Percentiles rank a stretch among this genome's conserved stretches.
Conservation (phyloP, 2,888 invertebrate species). For the Diloba caeruleocephala region DNA sequence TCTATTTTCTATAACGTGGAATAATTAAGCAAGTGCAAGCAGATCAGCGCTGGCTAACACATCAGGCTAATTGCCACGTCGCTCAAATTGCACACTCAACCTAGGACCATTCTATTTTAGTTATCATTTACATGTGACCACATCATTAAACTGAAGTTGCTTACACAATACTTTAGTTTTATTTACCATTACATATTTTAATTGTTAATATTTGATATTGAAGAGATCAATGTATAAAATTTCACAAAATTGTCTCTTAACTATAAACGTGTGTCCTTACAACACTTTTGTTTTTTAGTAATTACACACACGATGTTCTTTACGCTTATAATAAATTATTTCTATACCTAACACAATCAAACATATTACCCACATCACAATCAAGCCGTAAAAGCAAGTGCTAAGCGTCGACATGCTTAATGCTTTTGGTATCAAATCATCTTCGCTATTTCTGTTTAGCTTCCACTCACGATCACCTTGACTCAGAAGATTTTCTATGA, state of each 20-base stretch:
- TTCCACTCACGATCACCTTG: slow-evolving; percentile 30
- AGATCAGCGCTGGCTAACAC: slow-evolving; percentile 12
- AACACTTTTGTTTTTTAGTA: too few relatives aligned
- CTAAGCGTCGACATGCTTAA: slow-evolving; percentile 59
- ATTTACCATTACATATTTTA: too few relatives aligned
- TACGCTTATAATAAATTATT: too few relatives aligned
- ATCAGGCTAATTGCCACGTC: slow-evolving; percentile 31
- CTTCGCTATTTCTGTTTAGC: slow-evolving; percentile 33
- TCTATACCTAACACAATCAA: slow-evolving; percentile 59
- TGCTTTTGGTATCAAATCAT: slow-evolving; percentile 34
- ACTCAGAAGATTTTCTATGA: slow-evolving; percentile 50
- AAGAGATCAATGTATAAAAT: too few relatives aligned
- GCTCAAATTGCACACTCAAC: slow-evolving; percentile 3
- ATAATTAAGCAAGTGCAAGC: slow-evolving; percentile 36
- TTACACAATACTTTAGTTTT: too few relatives aligned
- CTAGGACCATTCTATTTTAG: slow-evolving; percentile 42
- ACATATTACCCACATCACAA: slow-evolving; percentile 59
- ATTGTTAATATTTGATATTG: too few relatives aligned
- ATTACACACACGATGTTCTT: too few relatives aligned
- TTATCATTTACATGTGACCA: slow-evolving; percentile 11
- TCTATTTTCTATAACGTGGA: slow-evolving; percentile 39
- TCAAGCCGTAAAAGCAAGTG: slow-evolving; percentile 67
- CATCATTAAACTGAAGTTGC: too few relatives aligned
- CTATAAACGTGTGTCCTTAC: too few relatives aligned
- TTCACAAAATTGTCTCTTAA: too few relatives aligned